These are phyloP conservation scores for Craseonycteris thonglongyai DNA, from an alignment of 2,113 vertebrate genomes.

Conservation along the genomic window DNA sequence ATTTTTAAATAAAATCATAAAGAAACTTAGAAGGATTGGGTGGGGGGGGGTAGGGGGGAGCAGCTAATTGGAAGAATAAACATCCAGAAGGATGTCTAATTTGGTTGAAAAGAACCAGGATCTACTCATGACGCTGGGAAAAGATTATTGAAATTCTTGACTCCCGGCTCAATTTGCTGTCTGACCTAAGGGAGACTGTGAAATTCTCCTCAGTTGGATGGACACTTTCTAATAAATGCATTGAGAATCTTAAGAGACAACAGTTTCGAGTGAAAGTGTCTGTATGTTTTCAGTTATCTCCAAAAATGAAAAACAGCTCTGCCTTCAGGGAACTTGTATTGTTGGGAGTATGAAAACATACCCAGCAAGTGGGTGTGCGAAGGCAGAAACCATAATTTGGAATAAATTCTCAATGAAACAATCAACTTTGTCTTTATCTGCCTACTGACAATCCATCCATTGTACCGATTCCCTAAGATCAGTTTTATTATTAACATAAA, in stretches of 20 bases:
- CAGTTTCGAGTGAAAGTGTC: not conserved
- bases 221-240: not conserved
- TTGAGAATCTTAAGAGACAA: not conserved
- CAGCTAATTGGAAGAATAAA: conserved; percentile 41
- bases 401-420: not conserved
- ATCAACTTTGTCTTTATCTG: not conserved
- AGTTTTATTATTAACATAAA: not conserved
- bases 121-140: not conserved
- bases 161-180: conserved; percentile 26
- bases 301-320: conserved; percentile 34
- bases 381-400: not conserved
- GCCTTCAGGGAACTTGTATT: not conserved
- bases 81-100: conserved; percentile 55
- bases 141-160: conserved; percentile 26
- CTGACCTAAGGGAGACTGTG: conserved; percentile 17
- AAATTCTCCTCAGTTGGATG: not conserved
- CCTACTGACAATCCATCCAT: not conserved
- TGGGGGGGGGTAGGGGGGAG: no score
- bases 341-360: not conserved
- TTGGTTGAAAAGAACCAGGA: conserved; percentile 62
- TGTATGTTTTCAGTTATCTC: conserved; percentile 36
- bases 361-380: not conserved
- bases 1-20: conserved; percentile 38
- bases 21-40: conserved; percentile 16
- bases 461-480: not conserved